Evolutionary conservation across 1,140 invertebrate genomes (phyloP), one percentile per base, ranked within the genome.

Genomic region (Lasioglossum albipes): DNA sequence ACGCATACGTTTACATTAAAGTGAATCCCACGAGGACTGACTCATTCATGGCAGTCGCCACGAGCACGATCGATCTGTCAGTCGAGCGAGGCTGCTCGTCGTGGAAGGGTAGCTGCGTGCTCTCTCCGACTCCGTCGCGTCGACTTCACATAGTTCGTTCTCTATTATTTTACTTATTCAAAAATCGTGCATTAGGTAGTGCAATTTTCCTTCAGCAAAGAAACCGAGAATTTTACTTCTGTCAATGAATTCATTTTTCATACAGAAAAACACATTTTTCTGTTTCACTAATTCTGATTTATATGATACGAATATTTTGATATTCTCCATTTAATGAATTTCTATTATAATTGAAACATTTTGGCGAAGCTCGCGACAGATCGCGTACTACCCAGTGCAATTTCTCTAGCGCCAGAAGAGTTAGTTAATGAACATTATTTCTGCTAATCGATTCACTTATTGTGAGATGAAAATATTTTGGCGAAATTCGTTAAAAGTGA

Each of bases 41-140:
- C 59, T 85, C 84, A 85, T 61, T 84, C 79, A 67, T 61, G 0
- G 5, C 49, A 36, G 49, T 54, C 66, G 68, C 52, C 52, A 45
- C 20, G 61, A 79, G 18, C 31, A n/a, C 16, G 22, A 78, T 79
- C 65, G 79, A 82, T 78, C 57, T 82, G 75, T 82, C 75, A 85
- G 84, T 86, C 71, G 65, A 76, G 72, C 64, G 45, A 31, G 31
- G 65, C 22, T 77, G 67, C 13, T 84, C 83, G 69, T 57, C 49
- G 49, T 2, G 72, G 52, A 66, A 84, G 70, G 84, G 70, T 61
- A 62, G 59, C 9, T 57, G 13, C 12, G 13, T 41, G 27, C 10
- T 0, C 10, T 0, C 10, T 41, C 0, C 42, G 68, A 27, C 18
- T 20, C 41, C 20, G 62, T 62, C 27, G 59, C 0, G 27, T 27